Conservation (phyloP, 2,888 invertebrate genomes). For the Ichneumoninae sp. region DNA sequence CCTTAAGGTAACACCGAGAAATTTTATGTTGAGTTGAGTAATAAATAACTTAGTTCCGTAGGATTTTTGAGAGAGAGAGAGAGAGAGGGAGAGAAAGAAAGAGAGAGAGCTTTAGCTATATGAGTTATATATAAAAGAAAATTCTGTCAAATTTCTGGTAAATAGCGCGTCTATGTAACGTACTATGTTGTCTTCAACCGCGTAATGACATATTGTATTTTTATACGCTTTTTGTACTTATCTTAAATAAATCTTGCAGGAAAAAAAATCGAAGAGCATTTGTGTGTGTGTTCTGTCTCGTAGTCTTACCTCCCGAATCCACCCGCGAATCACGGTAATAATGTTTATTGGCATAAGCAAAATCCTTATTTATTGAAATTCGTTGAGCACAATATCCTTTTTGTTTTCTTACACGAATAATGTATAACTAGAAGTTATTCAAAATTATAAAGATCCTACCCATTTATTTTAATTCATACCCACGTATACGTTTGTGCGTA, state of each 20-base stretch:
- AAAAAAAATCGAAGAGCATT: slow-evolving; percentile 65
- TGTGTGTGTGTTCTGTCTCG: not conserved
- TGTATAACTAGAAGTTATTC: slow-evolving; percentile 77
- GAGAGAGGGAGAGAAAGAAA: slow-evolving; percentile 21
- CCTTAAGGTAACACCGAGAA: slow-evolving; percentile 37
- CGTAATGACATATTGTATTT: slow-evolving; percentile 78
- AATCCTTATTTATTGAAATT: slow-evolving; percentile 81
- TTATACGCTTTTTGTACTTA: slow-evolving; percentile 84
- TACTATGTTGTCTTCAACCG: slow-evolving; percentile 49
- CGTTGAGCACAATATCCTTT: slow-evolving; percentile 78
- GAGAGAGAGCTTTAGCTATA: slow-evolving; percentile 42
- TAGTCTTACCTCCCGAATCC: not conserved
- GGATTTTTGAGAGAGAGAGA: slow-evolving; percentile 40
- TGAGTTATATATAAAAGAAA: slow-evolving; percentile 42
- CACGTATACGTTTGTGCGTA: slow-evolving; percentile 71
- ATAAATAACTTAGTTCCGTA: slow-evolving; percentile 45
- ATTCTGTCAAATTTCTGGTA: slow-evolving; percentile 40
- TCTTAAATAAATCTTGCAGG: slow-evolving; percentile 69
- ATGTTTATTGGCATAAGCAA: slow-evolving; percentile 78
- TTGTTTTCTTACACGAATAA: slow-evolving; percentile 78
- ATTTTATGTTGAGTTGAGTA: slow-evolving; percentile 43
- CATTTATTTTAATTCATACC: slow-evolving; percentile 69
- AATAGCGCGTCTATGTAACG: slow-evolving; percentile 33
- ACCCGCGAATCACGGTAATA: slow-evolving; percentile 42
- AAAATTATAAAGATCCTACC: slow-evolving; percentile 78